phyloP scores from a whole-genome alignment of 2,888 invertebrate genomes.

The Ctena decussata region DNA sequence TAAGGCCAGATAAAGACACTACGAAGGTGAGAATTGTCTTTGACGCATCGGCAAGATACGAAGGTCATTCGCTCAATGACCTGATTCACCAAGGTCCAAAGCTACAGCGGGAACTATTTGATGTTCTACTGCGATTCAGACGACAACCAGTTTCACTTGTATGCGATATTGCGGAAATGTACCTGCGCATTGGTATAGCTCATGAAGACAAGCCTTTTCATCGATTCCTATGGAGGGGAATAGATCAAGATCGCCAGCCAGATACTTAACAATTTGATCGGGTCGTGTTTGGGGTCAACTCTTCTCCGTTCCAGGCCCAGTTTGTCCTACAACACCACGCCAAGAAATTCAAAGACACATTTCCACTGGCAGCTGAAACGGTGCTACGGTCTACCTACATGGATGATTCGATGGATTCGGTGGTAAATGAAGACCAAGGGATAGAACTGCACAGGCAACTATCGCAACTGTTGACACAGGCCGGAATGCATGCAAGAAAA shows the following conservation, averaged over 20 bases:
- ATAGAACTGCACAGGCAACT: background rate
- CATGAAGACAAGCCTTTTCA: slow-evolving; percentile 3
- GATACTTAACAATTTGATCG: background rate
- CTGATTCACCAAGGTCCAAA: slow-evolving; percentile 55
- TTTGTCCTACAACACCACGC: background rate
- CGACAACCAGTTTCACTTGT: slow-evolving; percentile 31
- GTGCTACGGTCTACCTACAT: too few relatives aligned
- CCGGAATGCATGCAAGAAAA: background rate
- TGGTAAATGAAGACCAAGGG: background rate
- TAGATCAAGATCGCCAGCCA: background rate
- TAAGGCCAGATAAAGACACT: background rate
- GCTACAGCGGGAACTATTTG: slow-evolving; percentile 56
- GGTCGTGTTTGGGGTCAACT: background rate
- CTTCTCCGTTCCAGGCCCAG: background rate
- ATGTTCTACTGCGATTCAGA: background rate
- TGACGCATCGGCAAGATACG: slow-evolving; percentile 57
- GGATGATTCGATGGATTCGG: background rate
- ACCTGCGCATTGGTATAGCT: slow-evolving; percentile 7
- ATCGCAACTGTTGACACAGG: background rate
- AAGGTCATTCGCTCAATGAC: slow-evolving; percentile 50
- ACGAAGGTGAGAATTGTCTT: slow-evolving; percentile 9
- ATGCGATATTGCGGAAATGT: slow-evolving; percentile 47
- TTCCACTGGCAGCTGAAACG: too few relatives aligned
- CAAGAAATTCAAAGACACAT: background rate
- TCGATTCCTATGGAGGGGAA: background rate